Evolutionary conservation across 2,113 vertebrate genomes (phyloP).

Genomic region (Neotoma lepida): DNA sequence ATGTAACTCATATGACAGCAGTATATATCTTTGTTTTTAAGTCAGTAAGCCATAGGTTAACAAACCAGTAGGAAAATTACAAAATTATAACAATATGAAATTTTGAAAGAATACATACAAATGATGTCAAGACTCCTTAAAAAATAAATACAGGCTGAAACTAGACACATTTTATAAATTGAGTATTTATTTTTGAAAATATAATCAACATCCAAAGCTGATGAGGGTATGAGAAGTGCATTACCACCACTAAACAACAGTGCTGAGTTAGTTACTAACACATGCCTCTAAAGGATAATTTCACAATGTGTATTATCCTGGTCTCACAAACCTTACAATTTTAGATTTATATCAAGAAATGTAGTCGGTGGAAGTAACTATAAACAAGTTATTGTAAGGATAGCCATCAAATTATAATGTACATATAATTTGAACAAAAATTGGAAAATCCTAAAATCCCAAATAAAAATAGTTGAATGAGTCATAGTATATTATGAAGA

Average conservation of each 20-base stretch:
- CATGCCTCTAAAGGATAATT: neutral
- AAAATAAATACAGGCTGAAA: neutral
- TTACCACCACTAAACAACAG: neutral
- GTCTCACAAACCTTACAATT: neutral
- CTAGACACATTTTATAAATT: neutral
- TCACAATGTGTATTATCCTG: neutral
- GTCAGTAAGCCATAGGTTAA: neutral
- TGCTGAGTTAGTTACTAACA: neutral
- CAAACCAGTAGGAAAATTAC: neutral
- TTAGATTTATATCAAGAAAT: neutral
- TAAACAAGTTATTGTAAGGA: neutral
- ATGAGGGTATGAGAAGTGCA: neutral
- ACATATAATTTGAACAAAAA: neutral
- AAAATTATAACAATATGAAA: neutral
- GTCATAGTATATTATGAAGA: neutral
- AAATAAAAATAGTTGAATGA: neutral
- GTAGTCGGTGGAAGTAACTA: neutral
- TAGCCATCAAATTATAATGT: neutral
- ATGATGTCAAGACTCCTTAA: neutral
- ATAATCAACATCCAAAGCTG: neutral
- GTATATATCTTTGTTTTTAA: neutral
- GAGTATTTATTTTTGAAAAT: neutral
- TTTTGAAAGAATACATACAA: conserved; percentile 2
- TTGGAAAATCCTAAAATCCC: neutral
- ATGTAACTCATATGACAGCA: neutral